A percentile compares a stretch with the other conserved stretches of the same genome.
These are phyloP conservation scores for Cephus cinctus DNA, from an alignment of 1,140 invertebrate genomes.

Conservation along the genomic window DNA sequence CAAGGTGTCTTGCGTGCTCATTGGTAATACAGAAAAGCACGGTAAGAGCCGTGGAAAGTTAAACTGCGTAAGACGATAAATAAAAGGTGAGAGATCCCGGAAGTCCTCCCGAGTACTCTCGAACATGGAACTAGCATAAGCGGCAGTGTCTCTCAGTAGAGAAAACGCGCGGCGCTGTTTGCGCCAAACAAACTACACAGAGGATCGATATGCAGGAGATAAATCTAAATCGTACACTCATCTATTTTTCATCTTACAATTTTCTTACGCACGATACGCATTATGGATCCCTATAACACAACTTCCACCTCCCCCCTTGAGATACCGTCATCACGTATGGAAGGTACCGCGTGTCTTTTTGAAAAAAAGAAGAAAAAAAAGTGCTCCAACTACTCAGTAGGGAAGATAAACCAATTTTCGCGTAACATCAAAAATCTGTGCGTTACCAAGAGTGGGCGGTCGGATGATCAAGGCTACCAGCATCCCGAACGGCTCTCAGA, in stretches of 20 bases:
- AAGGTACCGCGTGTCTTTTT: too few relatives aligned
- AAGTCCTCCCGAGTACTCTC: conserved; percentile 21
- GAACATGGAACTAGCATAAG: conserved; percentile 25
- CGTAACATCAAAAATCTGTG: conserved; percentile 29
- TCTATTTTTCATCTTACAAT: too few relatives aligned
- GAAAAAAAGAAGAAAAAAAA: too few relatives aligned
- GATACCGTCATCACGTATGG: too few relatives aligned
- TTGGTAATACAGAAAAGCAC: too few relatives aligned
- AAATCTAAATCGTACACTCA: too few relatives aligned
- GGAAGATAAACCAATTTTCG: too few relatives aligned
- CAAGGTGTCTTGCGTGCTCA: too few relatives aligned
- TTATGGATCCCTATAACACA: too few relatives aligned
- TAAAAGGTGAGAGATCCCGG: conserved; percentile 32
- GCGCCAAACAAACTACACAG: conserved; percentile 12
- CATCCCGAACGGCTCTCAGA: conserved; percentile 20
- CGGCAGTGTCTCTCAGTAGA: conserved; percentile 7
- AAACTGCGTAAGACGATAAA: conserved; percentile 37
- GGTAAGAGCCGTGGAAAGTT: conserved; percentile 26
- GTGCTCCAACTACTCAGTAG: too few relatives aligned
- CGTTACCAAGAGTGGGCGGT: conserved; percentile 24
- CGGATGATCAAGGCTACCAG: conserved; percentile 22
- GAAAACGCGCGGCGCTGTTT: conserved; percentile 12
- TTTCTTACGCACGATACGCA: too few relatives aligned
- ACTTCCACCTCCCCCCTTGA: too few relatives aligned
- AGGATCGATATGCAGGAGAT: conserved; percentile 11